A percentile compares a stretch with the other conserved stretches of the same genome.
These are phyloP conservation scores for Eupeodes latifasciatus DNA, from an alignment of 2,888 invertebrate genomes.

Conservation along the genomic window DNA sequence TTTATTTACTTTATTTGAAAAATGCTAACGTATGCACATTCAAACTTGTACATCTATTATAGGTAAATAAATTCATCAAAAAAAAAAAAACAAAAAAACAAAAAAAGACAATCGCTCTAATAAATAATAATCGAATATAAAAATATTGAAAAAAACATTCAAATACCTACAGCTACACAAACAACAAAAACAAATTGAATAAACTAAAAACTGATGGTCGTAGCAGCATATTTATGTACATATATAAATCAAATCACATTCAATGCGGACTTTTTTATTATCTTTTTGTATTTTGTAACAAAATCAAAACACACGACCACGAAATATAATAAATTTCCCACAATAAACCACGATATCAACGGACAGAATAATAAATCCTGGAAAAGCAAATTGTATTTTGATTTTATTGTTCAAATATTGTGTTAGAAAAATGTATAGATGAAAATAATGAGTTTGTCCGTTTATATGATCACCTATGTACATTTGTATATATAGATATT, in stretches of 20 bases:
- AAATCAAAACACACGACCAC: conserved; percentile 3
- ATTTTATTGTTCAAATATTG: conserved; percentile 29
- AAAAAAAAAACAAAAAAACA: neutral
- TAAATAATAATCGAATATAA: neutral
- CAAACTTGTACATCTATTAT: neutral
- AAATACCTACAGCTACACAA: neutral
- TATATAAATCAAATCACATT: conserved; percentile 22
- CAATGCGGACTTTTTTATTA: neutral
- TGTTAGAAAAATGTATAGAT: neutral
- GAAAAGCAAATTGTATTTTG: conserved; percentile 29
- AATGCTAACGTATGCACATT: neutral
- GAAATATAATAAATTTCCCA: conserved; percentile 9
- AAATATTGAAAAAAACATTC: neutral
- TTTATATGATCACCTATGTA: neutral
- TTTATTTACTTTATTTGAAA: neutral
- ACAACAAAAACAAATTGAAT: conserved; percentile 2
- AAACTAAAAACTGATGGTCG: conserved; percentile 9
- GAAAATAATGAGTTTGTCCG: conserved; percentile 1
- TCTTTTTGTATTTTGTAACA: neutral
- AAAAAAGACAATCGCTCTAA: neutral
- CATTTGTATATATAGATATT: too few relatives aligned
- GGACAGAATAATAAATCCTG: conserved; percentile 19
- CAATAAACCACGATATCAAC: conserved; percentile 20
- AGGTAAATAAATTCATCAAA: neutral
- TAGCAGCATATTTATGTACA: neutral